A percentile compares a stretch with the other conserved stretches of the same genome.
Conservation (phyloP, 2,113 vertebrate species). For the Conger conger region DNA sequence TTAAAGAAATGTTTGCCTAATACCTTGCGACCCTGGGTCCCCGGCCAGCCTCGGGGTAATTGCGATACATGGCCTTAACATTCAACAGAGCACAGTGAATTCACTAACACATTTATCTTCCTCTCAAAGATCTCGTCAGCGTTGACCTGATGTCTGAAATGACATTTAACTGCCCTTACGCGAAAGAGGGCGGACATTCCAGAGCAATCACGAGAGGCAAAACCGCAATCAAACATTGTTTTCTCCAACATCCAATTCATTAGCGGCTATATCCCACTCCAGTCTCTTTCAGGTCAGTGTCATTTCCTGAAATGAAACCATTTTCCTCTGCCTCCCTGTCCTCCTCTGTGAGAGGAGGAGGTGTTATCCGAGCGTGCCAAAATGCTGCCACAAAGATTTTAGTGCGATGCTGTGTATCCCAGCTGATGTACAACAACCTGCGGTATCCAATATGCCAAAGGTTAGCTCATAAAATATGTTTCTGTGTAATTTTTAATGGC, state of each 20-base stretch:
- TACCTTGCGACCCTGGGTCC: too few species aligned
- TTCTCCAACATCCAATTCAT: background rate
- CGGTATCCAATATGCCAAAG: background rate
- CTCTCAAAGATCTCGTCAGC: too few species aligned
- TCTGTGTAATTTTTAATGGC: too few species aligned
- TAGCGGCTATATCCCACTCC: too few species aligned
- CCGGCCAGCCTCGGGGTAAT: too few species aligned
- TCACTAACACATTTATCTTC: too few species aligned
- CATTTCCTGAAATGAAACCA: background rate
- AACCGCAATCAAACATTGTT: background rate
- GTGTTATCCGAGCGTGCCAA: background rate
- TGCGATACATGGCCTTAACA: too few species aligned
- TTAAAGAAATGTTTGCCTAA: too few species aligned
- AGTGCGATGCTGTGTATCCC: constrained; percentile 4
- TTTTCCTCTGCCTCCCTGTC: background rate
- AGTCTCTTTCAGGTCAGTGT: background rate
- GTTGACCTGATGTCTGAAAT: too few species aligned
- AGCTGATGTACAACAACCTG: background rate
- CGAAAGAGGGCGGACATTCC: background rate
- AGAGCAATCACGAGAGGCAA: background rate
- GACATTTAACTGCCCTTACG: too few species aligned
- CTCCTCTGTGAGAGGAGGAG: background rate
- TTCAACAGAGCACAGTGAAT: too few species aligned
- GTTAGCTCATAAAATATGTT: too few species aligned
- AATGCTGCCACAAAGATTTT: background rate